Conservation (phyloP, 2,888 invertebrate genomes). For the Stenolophus ochropezus region DNA sequence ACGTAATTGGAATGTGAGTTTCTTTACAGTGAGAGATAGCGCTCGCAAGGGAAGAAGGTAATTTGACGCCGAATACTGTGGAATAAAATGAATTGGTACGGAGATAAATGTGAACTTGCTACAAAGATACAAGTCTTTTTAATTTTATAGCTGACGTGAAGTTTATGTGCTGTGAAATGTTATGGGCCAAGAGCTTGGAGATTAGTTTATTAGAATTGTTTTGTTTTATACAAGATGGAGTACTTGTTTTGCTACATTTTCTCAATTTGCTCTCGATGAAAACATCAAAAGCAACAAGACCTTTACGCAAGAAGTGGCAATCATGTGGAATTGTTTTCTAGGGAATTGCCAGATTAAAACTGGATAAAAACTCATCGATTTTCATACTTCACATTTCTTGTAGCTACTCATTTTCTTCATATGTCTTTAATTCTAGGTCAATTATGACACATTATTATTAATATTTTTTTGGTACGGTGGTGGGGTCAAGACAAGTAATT, state of each 20-base stretch:
- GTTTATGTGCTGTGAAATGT: slow-evolving; percentile 40
- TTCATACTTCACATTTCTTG: background rate
- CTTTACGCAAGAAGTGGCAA: background rate
- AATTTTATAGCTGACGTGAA: slow-evolving; percentile 38
- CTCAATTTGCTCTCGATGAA: background rate
- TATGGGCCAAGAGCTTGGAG: background rate
- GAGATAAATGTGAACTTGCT: slow-evolving; percentile 29
- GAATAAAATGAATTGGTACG: slow-evolving; percentile 23
- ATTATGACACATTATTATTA: too few relatives aligned
- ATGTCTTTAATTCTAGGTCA: too few relatives aligned
- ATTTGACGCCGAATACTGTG: slow-evolving; percentile 20
- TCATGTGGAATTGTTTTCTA: background rate
- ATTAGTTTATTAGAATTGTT: slow-evolving; percentile 17
- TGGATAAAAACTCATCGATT: background rate
- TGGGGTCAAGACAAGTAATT: too few relatives aligned
- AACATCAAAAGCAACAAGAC: background rate
- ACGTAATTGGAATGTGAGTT: background rate
- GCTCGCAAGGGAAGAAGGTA: slow-evolving; percentile 18
- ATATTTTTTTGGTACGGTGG: too few relatives aligned
- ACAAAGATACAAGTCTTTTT: slow-evolving; percentile 45
- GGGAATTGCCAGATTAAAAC: background rate
- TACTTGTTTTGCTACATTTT: background rate
- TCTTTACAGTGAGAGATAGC: background rate
- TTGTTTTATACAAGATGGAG: background rate
- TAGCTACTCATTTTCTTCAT: too few relatives aligned